Evolutionary conservation across 1,140 invertebrate species (phyloP).

Genomic region (Sinonovacula constricta): DNA sequence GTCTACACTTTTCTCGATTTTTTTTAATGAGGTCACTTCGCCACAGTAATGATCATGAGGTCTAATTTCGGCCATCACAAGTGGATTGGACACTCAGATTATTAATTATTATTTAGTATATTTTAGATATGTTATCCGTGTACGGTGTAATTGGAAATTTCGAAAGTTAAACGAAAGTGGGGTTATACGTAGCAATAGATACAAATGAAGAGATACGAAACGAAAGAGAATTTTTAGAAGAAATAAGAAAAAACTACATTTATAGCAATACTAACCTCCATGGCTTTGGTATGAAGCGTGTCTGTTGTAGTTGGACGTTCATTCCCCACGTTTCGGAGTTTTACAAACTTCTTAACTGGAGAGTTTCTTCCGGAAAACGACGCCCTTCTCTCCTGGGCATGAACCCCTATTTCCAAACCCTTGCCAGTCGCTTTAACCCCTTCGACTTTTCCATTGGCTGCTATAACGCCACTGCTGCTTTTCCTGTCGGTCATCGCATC

Average conservation of each 20-base stretch:
- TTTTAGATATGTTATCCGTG: no score
- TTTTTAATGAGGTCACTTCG: no score
- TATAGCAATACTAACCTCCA: slow-evolving; percentile 60
- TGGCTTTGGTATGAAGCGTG: slow-evolving; percentile 65
- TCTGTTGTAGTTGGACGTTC: slow-evolving; percentile 64
- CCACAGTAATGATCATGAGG: no score
- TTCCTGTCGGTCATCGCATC: slow-evolving; percentile 2
- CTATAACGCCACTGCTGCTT: no score
- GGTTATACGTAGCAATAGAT: no score
- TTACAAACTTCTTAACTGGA: slow-evolving; percentile 64
- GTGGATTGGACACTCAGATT: no score
- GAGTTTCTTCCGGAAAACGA: slow-evolving; percentile 44
- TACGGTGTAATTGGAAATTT: no score
- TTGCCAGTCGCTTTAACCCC: slow-evolving; percentile 21
- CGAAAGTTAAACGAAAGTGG: no score
- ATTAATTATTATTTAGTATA: no score
- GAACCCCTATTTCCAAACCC: slow-evolving; percentile 17
- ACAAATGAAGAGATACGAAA: background rate
- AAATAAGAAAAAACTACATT: background rate
- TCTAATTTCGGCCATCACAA: no score
- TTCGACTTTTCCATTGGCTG: background rate
- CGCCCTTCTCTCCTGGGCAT: slow-evolving; percentile 37
- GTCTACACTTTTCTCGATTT: no score
- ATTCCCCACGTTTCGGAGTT: slow-evolving; percentile 65
- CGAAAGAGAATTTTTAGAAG: background rate